Conservation (phyloP, 2,797 vertebrate species). For the Babyrousa celebensis region DNA sequence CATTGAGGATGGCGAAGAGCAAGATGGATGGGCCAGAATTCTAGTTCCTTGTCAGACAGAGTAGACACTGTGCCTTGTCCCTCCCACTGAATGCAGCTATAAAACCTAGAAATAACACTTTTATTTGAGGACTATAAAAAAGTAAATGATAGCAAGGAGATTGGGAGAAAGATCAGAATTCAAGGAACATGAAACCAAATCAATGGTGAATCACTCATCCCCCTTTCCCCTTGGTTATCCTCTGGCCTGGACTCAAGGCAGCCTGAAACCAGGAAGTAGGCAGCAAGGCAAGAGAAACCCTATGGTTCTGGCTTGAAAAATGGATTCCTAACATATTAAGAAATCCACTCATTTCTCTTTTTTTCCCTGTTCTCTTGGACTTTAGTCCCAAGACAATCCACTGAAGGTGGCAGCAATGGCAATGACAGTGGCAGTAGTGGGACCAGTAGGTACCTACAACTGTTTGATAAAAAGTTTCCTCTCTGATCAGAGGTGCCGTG, state of each 20-base stretch:
- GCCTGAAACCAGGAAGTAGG: neutral
- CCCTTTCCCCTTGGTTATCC: neutral
- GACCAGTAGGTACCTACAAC: neutral
- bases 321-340: too few relatives aligned
- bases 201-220: neutral
- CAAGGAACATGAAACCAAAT: neutral
- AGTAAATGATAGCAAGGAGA: neutral
- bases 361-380: neutral
- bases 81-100: neutral
- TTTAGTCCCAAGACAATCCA: too few relatives aligned
- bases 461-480: neutral
- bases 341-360: neutral
- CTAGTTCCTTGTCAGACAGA: neutral
- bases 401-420: too few relatives aligned
- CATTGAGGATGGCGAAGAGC: neutral
- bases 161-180: conserved; percentile 5
- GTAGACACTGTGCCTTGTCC: neutral
- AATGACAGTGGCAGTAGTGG: too few relatives aligned
- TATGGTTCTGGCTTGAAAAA: neutral
- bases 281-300: neutral
- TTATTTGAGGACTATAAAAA: neutral
- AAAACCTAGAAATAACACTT: neutral
- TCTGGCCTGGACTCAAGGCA: neutral
- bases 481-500: neutral
- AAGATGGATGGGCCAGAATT: neutral